Percentiles rank a stretch among this genome's conserved stretches.
Conservation (phyloP, 1,140 invertebrate genomes). For the Hyphantria cunea region DNA sequence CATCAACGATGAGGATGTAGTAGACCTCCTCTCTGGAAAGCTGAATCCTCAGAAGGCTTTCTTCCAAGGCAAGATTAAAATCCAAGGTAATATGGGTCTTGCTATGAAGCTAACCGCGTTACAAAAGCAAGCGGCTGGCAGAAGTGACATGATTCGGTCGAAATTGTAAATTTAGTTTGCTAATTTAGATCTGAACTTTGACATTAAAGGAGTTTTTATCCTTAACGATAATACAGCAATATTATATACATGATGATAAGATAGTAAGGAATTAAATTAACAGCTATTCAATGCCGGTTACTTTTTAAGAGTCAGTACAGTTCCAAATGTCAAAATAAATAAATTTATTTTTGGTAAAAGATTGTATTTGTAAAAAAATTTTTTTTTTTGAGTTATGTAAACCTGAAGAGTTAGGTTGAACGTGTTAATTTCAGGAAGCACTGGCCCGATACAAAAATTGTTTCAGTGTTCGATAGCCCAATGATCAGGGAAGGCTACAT, state of each 20-base stretch:
- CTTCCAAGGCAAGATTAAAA: conserved; percentile 98
- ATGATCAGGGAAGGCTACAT: too few species aligned
- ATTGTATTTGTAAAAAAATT: conserved; percentile 43
- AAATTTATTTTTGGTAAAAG: conserved; percentile 53
- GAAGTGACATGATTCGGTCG: conserved; percentile 88
- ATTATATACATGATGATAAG: conserved; percentile 3
- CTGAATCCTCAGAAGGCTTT: conserved; percentile 98
- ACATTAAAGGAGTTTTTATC: conserved; percentile 46
- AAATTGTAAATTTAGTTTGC: conserved; percentile 88
- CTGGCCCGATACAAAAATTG: too few species aligned
- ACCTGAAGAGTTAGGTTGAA: too few species aligned
- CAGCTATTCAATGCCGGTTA: conserved; percentile 3
- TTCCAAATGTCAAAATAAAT: conserved; percentile 19
- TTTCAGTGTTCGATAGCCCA: too few species aligned
- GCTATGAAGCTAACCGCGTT: conserved; percentile 96
- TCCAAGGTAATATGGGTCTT: conserved; percentile 97
- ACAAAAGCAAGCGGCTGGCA: conserved; percentile 87
- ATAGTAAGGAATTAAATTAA: neutral
- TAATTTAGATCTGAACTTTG: too few species aligned
- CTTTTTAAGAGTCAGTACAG: conserved; percentile 5
- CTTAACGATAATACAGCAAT: conserved; percentile 16
- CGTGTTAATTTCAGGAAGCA: too few species aligned
- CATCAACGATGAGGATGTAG: conserved; percentile 92
- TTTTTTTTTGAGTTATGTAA: conserved; percentile 31
- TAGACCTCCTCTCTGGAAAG: conserved; percentile 93